Evolutionary conservation across 2,888 invertebrate species (phyloP).

Genomic region (Drosophila rubida): DNA sequence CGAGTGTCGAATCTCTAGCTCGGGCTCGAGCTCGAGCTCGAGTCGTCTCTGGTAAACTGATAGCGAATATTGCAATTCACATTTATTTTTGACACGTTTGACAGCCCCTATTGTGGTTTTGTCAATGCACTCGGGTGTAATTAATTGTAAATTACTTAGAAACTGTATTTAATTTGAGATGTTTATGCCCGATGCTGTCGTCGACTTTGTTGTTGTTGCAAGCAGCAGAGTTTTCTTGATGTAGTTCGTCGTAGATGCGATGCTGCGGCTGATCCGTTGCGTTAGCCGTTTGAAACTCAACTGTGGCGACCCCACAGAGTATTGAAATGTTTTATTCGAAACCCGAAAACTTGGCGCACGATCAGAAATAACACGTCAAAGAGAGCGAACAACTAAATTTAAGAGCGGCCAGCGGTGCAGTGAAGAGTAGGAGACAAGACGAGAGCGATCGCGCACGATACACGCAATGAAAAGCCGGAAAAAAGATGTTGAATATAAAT

Average conservation of each 20-base stretch:
- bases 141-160: constrained; percentile 43
- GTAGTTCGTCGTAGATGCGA: background rate
- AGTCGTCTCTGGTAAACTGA: constrained; percentile 60
- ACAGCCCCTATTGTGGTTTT: constrained; percentile 55
- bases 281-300: constrained; percentile 74
- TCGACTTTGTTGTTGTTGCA: constrained; percentile 4
- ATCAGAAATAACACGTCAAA: constrained; percentile 71
- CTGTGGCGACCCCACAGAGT: constrained; percentile 67
- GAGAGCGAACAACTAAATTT: constrained; percentile 33
- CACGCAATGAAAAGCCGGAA: constrained; percentile 57
- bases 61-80: constrained; percentile 51
- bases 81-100: constrained; percentile 63
- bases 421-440: constrained; percentile 15
- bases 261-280: constrained; percentile 60
- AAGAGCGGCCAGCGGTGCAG: constrained; percentile 17
- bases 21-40: constrained; percentile 1
- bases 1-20: constrained; percentile 15
- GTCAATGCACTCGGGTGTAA: constrained; percentile 22
- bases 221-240: background rate
- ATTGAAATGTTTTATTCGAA: constrained; percentile 78
- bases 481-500: constrained; percentile 40
- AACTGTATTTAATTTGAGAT: constrained; percentile 26
- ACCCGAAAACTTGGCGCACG: constrained; percentile 63
- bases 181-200: constrained; percentile 4
- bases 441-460: background rate